Base-by-base conservation (phyloP, 2,888 invertebrate species). In the Pollenia labialis region DNA sequence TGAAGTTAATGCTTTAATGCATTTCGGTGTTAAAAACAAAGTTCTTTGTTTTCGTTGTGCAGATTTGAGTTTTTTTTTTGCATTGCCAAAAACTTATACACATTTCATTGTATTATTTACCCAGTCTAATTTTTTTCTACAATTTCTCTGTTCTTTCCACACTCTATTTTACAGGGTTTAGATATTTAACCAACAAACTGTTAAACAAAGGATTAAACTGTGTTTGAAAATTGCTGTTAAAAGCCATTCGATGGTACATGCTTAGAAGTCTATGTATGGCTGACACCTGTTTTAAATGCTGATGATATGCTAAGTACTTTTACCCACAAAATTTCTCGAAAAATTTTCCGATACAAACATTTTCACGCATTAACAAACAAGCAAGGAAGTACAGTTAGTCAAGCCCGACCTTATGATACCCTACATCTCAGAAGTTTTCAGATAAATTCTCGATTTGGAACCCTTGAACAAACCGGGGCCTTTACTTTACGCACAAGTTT, bases 251-350 rank as follows among this genome's bases (percentile, higher is more conserved):
- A 79, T 82, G 42, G 44, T 40, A 44, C 32, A 32, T 32, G 32
- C 6, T 32, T 32, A 32, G 32, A 6, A 32, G 32, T 32, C 32
- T 32, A 32, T 58, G 72, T 64, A 60, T 81, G 77, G 74, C 83
- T 76, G 84, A 72, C 82, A 88, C 89, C 88, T 88, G 88, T 75
- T 87, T 85, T 82, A 84, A 89, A 88, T 88, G 85, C 75, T 86
- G 87, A 87, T 88, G 87, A 77, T 86, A 89, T 88, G 89, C 89
- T 86, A 88, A 89, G 86, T 87, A 87, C 71, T 72, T 77, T 77
- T 16, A 58, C 71, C 83, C 82, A 83, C 76, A 77, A 76, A 77
- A 77, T 56, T 62, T 76, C 54, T 11, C 9, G 54, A 75, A 82
- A 82, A 69, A 42, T 52, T n/a, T 2, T 14, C 32, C 6, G 11